Percentiles rank a stretch among this genome's conserved stretches.
phyloP scores from a whole-genome alignment of 2,888 invertebrate species.

The Metalampra italica region DNA sequence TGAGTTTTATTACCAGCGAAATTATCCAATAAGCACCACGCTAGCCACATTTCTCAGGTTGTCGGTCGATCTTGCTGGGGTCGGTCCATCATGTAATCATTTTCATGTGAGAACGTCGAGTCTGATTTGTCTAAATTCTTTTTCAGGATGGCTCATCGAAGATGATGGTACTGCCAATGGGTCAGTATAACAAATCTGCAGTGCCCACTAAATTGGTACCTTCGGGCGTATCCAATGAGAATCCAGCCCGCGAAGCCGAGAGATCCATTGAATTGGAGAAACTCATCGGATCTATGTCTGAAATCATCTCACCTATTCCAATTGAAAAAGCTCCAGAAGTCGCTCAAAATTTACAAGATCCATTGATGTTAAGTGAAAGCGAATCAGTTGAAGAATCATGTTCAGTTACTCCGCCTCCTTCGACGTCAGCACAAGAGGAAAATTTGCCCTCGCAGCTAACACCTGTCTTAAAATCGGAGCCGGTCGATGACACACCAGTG shows the following conservation, averaged over 20 bases:
- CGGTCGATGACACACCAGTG: conserved; percentile 13
- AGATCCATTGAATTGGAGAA: conserved; percentile 62
- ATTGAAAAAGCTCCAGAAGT: conserved; percentile 1
- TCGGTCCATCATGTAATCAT: no score
- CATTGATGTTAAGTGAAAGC: neutral
- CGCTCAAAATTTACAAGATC: neutral
- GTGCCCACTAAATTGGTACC: conserved; percentile 32
- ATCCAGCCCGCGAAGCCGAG: conserved; percentile 60
- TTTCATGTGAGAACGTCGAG: no score
- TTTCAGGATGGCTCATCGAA: conserved; percentile 52
- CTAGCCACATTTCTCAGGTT: no score
- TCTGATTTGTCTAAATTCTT: no score
- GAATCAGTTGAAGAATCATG: neutral
- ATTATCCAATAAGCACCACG: no score
- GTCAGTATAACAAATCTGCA: conserved; percentile 46
- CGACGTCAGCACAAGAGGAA: neutral
- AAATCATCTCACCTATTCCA: neutral
- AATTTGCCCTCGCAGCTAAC: conserved; percentile 10
- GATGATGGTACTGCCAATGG: conserved; percentile 54
- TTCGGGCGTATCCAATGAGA: conserved; percentile 28
- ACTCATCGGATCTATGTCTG: conserved; percentile 39
- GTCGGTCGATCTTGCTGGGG: no score
- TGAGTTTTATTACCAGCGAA: no score
- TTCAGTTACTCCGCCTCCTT: neutral
- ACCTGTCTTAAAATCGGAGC: conserved; percentile 36